Base-by-base conservation (phyloP, 2,797 vertebrate genomes). In the Ptychadena robeensis region DNA sequence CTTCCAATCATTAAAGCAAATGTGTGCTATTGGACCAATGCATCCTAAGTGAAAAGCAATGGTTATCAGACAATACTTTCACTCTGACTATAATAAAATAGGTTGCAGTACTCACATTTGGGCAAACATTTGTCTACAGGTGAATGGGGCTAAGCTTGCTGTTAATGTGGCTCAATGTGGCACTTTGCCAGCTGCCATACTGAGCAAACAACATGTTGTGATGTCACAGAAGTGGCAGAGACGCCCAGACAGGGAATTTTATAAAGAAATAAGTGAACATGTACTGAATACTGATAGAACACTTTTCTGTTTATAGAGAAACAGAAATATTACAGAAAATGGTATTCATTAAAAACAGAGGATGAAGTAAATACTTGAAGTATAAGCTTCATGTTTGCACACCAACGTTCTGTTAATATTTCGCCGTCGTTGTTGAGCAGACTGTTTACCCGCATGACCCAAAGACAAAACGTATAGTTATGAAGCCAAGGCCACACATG, bases 391-490 rank as follows among this genome's bases (percentile, higher is more conserved):
- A 44, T 67, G 31, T 28, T 27, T 48, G 15, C 25, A 61, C 59
- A 61, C 32, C 64, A 65, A 44, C 18, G 37, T 57, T 38, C 38
- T 18, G 27, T 27, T 61, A 68, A 30, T 48, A 53, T 18, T 3
- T 3, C 22, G 59, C 10, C 15, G 22, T 8, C 27, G 40, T 4
- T 30, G 32, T 53, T 53, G 44, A 22, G 4, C 18, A 22, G 44
- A 22, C 18, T 28, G 48, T 80, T 40, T 59, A 64, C 79, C 68
- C 74, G n/a, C 64, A 80, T 85, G 82, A 85, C 65, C 40, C 27
- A 11, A 31, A 70, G 35, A 61, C 77, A 15, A 37, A 35, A 80
- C 61, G 4, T 61, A 32, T 61, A 31, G 70, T 80, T 80, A 85
- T 59, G 25, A 44, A 79, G 34, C 48, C 6, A 25, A 44, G 73